Evolutionary conservation across 2,113 vertebrate species (phyloP), one percentile per base, ranked within the genome.

Genomic region (Condylura cristata): DNA sequence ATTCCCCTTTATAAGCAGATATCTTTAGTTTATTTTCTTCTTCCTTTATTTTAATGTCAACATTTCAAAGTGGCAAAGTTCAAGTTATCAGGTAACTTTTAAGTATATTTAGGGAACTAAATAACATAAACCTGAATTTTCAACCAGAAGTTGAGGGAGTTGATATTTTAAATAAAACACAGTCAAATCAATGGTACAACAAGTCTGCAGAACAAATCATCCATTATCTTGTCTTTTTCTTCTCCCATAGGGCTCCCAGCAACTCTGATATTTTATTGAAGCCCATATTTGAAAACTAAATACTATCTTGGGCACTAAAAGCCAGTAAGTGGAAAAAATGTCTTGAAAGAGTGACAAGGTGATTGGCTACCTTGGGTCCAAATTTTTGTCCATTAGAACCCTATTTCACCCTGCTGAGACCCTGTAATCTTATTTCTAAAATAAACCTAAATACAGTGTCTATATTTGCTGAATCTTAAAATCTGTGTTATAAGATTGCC

Each of bases 341-440:
- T 81, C 78, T 90, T 84, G 48, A 51, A 90, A 84, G 72, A 93
- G 82, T 96, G 92, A 95, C 94, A 95, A 85, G 76, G 81, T 92
- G 87, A 97, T 97, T 94, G 92, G 44, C 56, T 93, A 92, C 37
- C 39, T 93, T 28, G 32, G 32, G 12, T 83, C 51, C 51, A 75
- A 88, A 91, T 48, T 84, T 96, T 88, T 76, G 32, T 82, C 81
- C 58, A 37, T 94, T 96, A 92, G 75, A 94, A 81, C 51, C 32
- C 81, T 28, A 76, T 94, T 89, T 96, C 37, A 79, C 22, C 20
- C 48, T 89, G 7, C 63, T 48, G 60, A 48, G n/a, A 90, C 68
- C 71, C 72, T 95, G 13, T 51, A 94, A 94, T 96, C 63, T 96
- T 95, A 22, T 86, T 96, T 92, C 86, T 93, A 91, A 96, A 93